Evolutionary conservation across 64 coral and sea anemone species (phyloP), one percentile per base, ranked within the genome.

Genomic region (Porites lutea): DNA sequence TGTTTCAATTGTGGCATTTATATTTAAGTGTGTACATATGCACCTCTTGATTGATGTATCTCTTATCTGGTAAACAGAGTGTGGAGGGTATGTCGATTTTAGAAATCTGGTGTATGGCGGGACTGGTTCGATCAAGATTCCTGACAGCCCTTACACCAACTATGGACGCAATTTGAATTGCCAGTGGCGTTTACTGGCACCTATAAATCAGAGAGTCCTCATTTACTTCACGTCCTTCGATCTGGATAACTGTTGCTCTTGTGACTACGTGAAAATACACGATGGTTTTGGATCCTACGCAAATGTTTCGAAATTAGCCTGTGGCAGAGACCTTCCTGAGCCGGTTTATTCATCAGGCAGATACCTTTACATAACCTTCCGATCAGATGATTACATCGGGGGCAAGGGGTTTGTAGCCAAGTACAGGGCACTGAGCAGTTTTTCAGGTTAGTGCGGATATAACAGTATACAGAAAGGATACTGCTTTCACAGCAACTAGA

Each of bases 111-210:
- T 3, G 2, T 7, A 57, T 12, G 54, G 2, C 1, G 7, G 27
- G 54, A 89, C 4, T 63, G 87, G 88, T 12, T 51, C 61, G 20
- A 78, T 89, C 59, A 51, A 8, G 12, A 70, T 48, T 4, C 88
- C 88, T 71, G 16, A 66, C 20, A 63, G 73, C 37, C 78, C 66
- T 4, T 37, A 37, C 27, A 0, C 1, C 8, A 49, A 21, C 21
- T 91, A 91, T 22, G 65, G 51, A 43, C 21, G 52, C 8, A 44
- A 82, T 16, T 49, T 50, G 19, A 15, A 58, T 69, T 90, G 88
- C 44, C 9, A 44, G 15, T 90, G 88, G 88, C 78, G 12, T 4
- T 16, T 90, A 46, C 0, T 2, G 2, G 88, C 70, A 48, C 62
- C 88, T 1, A 15, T 4, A 8, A 60, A 74, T 16, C n/a, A 46